These are phyloP conservation scores for Patella pellucida DNA, from an alignment of 2,888 invertebrate species.

Conservation along the genomic window DNA sequence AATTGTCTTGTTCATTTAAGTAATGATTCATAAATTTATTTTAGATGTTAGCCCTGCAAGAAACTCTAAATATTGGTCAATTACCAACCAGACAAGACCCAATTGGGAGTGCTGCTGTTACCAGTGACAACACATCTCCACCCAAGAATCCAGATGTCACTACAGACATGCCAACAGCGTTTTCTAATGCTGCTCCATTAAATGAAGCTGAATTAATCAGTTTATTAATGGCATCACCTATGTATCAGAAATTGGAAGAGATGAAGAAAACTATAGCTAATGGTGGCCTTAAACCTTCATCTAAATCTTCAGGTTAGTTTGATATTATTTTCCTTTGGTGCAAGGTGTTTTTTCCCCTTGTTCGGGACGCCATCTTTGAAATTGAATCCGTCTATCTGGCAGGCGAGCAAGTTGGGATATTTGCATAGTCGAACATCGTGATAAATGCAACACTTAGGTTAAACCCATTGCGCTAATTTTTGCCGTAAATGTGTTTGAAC, in stretches of 20 bases:
- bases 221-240: slow-evolving; percentile 66
- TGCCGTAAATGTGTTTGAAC: too few species aligned
- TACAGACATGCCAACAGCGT: slow-evolving; percentile 42
- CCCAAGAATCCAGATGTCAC: slow-evolving; percentile 16
- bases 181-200: slow-evolving; percentile 63
- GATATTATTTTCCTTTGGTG: too few species aligned
- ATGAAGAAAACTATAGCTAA: slow-evolving; percentile 61
- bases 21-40: neutral
- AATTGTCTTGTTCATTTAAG: neutral
- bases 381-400: too few species aligned
- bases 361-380: too few species aligned
- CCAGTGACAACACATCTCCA: neutral
- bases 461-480: too few species aligned
- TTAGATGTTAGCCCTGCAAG: slow-evolving; percentile 62
- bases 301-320: slow-evolving; percentile 16
- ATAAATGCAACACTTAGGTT: too few species aligned
- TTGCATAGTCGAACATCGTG: too few species aligned
- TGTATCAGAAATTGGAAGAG: slow-evolving; percentile 67
- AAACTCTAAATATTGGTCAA: slow-evolving; percentile 60
- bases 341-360: too few species aligned
- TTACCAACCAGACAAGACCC: slow-evolving; percentile 28
- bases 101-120: slow-evolving; percentile 19
- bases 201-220: slow-evolving; percentile 65
- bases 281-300: slow-evolving; percentile 41
- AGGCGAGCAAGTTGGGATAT: too few species aligned